Evolutionary conservation across 1,140 invertebrate genomes (phyloP), one percentile per base, ranked within the genome.

Genomic region (Lepidurus arcticus): DNA sequence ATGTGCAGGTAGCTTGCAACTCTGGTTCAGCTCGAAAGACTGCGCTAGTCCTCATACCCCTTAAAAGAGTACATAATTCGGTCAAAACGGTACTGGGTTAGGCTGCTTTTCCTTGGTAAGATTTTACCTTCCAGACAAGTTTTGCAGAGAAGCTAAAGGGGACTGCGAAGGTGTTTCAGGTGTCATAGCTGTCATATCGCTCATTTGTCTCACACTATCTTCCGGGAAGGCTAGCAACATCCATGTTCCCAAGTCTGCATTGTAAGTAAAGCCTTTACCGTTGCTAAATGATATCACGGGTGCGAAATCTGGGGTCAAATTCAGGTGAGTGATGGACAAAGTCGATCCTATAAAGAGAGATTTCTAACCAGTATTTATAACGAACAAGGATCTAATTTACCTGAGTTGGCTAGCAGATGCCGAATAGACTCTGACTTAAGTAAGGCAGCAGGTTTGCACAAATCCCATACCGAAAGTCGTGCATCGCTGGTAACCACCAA

Each of bases 271-370:
- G 21, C 53, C 53, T 84, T 89, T 89, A 11, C 91, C 90, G 81
- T 89, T 91, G 16, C 88, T 90, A 21, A 92, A 83, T 43, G 89
- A 87, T 76, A 92, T 84, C 78, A 92, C 83, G 1, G 91, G 90
- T 80, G 88, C 86, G 44, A 91, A 89, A 77, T 89, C 85, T 9
- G 89, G 85, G 26, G 90, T 86, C 24, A 92, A 81, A n/a, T 85
- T 84, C 81, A 88, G 88, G 76, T 88, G 87, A 75, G 85, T 85
- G 7, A 91, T 87, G n/a, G 84, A 86, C 21, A 86, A 87, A 78
- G 24, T 77, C 74, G 74, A 80, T 76, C 77, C 81, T 81, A 34
- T 4, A 34, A 34, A 34, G 34, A 34, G 34, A 34, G 34, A 34
- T 34, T 34, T 34, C 34, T 34, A 34, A 4, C 34, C 34, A 34